Conservation (phyloP, 2,797 vertebrate genomes). For the Tadarida brasiliensis region DNA sequence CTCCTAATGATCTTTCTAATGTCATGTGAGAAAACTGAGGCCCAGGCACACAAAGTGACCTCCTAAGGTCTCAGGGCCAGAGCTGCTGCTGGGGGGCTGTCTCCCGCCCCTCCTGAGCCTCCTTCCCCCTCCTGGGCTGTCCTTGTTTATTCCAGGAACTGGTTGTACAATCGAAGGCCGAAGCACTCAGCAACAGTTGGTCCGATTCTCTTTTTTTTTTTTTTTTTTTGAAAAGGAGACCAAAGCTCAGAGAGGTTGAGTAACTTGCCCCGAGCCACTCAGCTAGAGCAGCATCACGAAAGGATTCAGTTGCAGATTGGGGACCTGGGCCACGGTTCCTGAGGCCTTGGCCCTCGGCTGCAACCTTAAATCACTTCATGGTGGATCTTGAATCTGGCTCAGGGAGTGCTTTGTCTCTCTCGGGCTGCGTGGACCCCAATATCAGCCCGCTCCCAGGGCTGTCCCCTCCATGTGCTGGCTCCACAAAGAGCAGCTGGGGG, state of each 20-base stretch:
- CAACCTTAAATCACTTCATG: constrained; percentile 3
- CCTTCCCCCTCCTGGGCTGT: too few species aligned
- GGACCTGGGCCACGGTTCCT: rapidly evolving
- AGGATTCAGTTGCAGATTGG: rapidly evolving
- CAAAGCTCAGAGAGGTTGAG: not conserved
- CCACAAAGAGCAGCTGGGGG: constrained; percentile 83
- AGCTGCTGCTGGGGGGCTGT: not conserved
- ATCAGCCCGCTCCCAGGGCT: constrained; percentile 67
- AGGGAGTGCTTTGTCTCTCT: constrained; percentile 60
- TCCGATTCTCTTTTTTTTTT: rapidly evolving
- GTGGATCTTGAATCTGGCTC: not conserved
- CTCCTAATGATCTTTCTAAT: not conserved
- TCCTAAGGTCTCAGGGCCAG: not conserved
- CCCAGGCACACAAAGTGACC: rapidly evolving
- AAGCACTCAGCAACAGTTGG: rapidly evolving
- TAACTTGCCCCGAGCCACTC: not conserved
- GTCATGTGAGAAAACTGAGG: not conserved
- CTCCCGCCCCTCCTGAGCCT: not conserved
- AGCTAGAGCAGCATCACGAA: rapidly evolving
- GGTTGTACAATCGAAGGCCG: not conserved
- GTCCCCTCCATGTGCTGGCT: not conserved
- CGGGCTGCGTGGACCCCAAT: constrained; percentile 63
- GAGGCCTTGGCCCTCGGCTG: not conserved
- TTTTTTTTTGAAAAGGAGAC: not conserved
- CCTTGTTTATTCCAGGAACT: not conserved